Conservation (phyloP, 2,797 vertebrate genomes). For the Pipistrellus pygmaeus region DNA sequence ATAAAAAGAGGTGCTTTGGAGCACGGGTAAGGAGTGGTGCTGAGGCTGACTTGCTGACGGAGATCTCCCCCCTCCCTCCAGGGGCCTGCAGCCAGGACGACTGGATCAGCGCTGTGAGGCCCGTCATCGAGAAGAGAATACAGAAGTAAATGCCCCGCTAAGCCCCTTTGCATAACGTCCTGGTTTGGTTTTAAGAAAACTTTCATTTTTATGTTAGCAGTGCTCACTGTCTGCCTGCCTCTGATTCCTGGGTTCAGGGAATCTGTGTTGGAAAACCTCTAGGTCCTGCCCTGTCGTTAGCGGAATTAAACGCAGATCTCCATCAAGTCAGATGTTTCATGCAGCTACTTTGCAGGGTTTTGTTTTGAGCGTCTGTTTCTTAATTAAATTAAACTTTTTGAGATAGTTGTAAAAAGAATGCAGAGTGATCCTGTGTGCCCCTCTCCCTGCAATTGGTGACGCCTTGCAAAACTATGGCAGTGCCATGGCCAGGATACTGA, state of each 20-base stretch:
- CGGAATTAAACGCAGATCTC: not conserved
- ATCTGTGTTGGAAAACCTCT: conserved; percentile 7
- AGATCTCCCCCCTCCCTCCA: conserved; percentile 78
- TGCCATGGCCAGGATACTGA: not conserved
- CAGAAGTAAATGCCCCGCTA: conserved; percentile 92
- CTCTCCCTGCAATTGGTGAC: not conserved
- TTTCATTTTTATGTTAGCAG: not conserved
- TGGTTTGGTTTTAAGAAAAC: not conserved
- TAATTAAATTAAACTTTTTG: conserved; percentile 4
- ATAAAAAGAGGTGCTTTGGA: not conserved
- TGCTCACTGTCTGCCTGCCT: not conserved
- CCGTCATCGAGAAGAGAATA: conserved; percentile 99
- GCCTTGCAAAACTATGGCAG: not conserved
- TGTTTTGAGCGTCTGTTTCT: conserved; percentile 8
- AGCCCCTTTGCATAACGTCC: not conserved
- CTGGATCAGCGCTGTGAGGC: conserved; percentile 98
- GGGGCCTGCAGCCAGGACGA: conserved; percentile 97
- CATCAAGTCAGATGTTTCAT: not conserved
- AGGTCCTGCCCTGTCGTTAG: not conserved
- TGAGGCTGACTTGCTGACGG: not conserved
- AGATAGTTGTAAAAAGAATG: conserved; percentile 32
- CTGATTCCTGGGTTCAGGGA: conserved; percentile 23
- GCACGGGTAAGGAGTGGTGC: not conserved
- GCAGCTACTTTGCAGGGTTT: not conserved
- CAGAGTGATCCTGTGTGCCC: not conserved